Base-by-base conservation (phyloP, 37 sponge, comb jelly and placozoan genomes). In the Theonella swinhoei region DNA sequence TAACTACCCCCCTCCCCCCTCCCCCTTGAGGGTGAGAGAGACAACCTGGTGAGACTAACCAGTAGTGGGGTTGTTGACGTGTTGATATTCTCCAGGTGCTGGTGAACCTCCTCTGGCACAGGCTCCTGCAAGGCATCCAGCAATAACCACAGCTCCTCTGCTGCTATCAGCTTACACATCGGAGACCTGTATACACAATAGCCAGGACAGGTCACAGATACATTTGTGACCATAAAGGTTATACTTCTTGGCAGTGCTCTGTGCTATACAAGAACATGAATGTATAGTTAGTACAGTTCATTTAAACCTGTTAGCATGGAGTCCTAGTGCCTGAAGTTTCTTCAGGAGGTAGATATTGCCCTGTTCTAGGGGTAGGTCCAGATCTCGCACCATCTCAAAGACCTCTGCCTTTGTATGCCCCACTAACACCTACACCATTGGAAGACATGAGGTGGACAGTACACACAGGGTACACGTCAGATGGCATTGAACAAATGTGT, bases 261-360 rank as follows among this genome's bases (percentile, higher is more conserved):
- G n/a, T n/a, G n/a, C n/a, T n/a, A n/a, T n/a, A n/a, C n/a, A n/a
- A n/a, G n/a, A n/a, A n/a, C n/a, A n/a, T n/a, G n/a, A n/a, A n/a
- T n/a, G n/a, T n/a, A n/a, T n/a, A n/a, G n/a, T n/a, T n/a, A n/a
- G n/a, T 47, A 47, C 54, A 47, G 7, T 17, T 17, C 54, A 47
- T 47, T 17, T 47, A 47, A 47, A 88, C 89, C 89, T 89, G 89
- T 83, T 89, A 14, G 89, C 77, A 39, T 89, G 89, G 33, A 89
- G 79, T 33, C 89, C 89, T 26, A 89, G 84, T 3, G 89, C 89
- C 43, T 89, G 89, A 8, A 89, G 89, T 39, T 83, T 89, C 80
- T 78, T 89, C 39, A 89, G 89, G 8, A 89, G 72, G 20, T 69
- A 3, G 2, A 41, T 34, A 42, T 83, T 63, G 0, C 89, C 89